phyloP scores from a whole-genome alignment of 2,888 invertebrate genomes.

The Carabus problematicus region DNA sequence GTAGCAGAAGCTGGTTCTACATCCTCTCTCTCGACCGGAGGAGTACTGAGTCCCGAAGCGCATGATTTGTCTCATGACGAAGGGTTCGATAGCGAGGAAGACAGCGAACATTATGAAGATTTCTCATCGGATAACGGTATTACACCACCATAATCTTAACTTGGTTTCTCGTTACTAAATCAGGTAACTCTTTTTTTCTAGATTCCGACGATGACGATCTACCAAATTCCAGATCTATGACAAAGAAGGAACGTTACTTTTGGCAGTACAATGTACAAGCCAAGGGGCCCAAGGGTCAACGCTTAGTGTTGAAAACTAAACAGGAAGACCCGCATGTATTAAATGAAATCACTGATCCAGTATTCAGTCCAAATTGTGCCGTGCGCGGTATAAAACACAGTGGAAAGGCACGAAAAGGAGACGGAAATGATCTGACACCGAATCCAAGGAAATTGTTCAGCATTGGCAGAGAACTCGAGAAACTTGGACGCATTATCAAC shows the following conservation, averaged over 20 bases:
- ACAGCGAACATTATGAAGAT: conserved; percentile 87
- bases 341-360: conserved; percentile 92
- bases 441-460: conserved; percentile 89
- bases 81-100: conserved; percentile 83
- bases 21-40: conserved; percentile 82
- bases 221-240: conserved; percentile 45
- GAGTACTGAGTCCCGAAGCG: conserved; percentile 82
- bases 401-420: conserved; percentile 90
- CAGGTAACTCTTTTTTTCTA: conserved; percentile 49
- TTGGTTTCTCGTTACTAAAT: conserved; percentile 2
- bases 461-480: conserved; percentile 92
- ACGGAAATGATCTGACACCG: conserved; percentile 96
- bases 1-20: conserved; percentile 85
- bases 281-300: conserved; percentile 95
- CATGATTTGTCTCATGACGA: conserved; percentile 85
- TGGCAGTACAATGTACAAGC: conserved; percentile 99
- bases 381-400: conserved; percentile 84
- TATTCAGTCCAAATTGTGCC: conserved; percentile 92
- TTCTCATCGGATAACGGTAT: conserved; percentile 81
- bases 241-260: conserved; percentile 86
- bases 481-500: conserved; percentile 88
- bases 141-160: conserved; percentile 28
- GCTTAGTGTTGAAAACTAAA: conserved; percentile 83
- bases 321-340: conserved; percentile 91
- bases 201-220: conserved; percentile 69